Evolutionary conservation across 2,797 vertebrate genomes (phyloP).

Genomic region (Muscicapa striata): DNA sequence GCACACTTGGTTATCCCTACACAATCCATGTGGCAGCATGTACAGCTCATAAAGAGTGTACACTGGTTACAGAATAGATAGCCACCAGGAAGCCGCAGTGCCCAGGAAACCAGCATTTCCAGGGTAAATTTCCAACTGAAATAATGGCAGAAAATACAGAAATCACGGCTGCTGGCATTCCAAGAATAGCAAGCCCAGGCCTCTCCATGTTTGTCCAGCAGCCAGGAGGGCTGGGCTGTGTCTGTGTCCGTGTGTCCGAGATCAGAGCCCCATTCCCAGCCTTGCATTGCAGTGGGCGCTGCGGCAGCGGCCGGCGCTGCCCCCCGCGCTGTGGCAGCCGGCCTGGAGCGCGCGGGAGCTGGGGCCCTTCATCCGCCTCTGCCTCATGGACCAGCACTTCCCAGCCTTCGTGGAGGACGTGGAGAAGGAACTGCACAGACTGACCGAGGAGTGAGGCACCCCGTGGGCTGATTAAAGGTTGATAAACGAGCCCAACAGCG

Average conservation of each 20-base stretch:
- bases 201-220: not conserved
- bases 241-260: accelerated
- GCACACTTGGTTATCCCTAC: not conserved
- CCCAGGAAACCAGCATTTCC: not conserved
- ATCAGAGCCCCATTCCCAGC: not conserved
- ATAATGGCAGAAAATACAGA: accelerated
- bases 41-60: not conserved
- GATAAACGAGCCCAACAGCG: not conserved
- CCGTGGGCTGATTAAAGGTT: not conserved
- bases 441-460: constrained; percentile 73
- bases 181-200: accelerated
- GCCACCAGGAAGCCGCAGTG: accelerated
- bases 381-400: constrained; percentile 88
- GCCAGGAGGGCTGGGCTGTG: accelerated
- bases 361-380: constrained; percentile 83
- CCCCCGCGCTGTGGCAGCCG: constrained; percentile 53
- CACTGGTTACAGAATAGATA: not conserved
- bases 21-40: not conserved
- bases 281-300: constrained; percentile 76
- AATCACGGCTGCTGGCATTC: accelerated
- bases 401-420: constrained; percentile 89
- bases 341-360: constrained; percentile 74
- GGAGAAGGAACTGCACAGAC: constrained; percentile 84
- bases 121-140: not conserved
- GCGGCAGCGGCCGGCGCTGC: constrained; percentile 69